Conservation (phyloP, 1,140 invertebrate genomes). For the Philotrypesis tridentata region DNA sequence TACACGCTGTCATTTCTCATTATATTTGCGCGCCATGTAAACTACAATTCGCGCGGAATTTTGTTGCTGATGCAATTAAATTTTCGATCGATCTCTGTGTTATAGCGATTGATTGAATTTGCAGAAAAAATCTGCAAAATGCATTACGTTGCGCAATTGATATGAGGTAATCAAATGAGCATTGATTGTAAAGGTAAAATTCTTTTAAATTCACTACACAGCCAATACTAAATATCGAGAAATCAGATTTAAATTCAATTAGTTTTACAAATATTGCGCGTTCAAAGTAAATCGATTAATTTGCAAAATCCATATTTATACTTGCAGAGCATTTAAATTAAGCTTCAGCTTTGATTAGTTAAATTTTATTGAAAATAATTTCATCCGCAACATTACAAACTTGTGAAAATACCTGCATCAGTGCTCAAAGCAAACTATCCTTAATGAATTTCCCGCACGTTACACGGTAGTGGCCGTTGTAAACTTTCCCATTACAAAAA, state of each 20-base stretch:
- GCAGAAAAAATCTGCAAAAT: no score
- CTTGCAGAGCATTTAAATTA: neutral
- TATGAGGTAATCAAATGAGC: no score
- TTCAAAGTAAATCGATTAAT: neutral
- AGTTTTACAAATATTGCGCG: neutral
- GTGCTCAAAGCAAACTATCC: no score
- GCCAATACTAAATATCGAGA: neutral
- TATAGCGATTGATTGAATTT: no score
- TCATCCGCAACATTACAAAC: neutral
- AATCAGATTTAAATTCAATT: neutral
- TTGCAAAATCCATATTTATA: neutral
- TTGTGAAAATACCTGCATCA: no score
- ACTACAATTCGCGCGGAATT: no score
- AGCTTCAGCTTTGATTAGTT: neutral
- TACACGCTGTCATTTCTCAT: conserved; percentile 33
- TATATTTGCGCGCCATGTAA: no score
- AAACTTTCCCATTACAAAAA: neutral
- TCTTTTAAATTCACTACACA: neutral
- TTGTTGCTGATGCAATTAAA: no score
- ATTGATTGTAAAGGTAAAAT: no score
- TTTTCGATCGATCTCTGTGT: no score
- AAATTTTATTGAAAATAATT: neutral
- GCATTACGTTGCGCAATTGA: no score
- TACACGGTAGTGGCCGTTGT: neutral
- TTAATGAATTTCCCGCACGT: neutral